Evolutionary conservation across 1,140 invertebrate genomes (phyloP), one percentile per base, ranked within the genome.

Genomic region (Bombus balteatus): DNA sequence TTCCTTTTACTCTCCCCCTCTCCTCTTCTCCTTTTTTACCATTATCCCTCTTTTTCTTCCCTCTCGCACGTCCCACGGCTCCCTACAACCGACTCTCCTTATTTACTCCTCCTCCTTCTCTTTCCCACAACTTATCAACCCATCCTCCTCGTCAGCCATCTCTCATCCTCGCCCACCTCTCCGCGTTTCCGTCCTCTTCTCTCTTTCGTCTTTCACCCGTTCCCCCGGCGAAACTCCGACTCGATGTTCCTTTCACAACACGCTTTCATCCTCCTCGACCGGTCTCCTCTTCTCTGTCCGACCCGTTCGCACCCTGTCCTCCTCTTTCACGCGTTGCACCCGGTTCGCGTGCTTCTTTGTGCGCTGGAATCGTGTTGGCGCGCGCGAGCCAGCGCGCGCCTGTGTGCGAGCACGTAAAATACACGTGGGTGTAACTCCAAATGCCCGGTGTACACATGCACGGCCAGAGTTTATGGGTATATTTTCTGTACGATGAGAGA

Each of bases 341-440:
- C 73, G 71, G 66, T 71, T 85, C 37, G 39, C 80, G 62, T 68
- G 79, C 59, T 73, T 84, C 43, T 65, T 72, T 73, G 79, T 81
- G 53, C 79, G 37, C 37, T 41, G 12, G 47, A 53, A 53, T 18
- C 15, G 18, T 5, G 37, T 0, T 5, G 5, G 0, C 13, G 13
- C 13, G 43, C 15, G 4, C n/a, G n/a, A n/a, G n/a, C n/a, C n/a
- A n/a, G n/a, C 47, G 1, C 47, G 47, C 66, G 32, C 6, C 41
- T 15, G 65, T 18, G 59, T 87, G 65, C n/a, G 39, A 65, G 43
- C 71, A 37, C n/a, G 75, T 68, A 71, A 77, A 65, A 34, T 70
- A 22, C 82, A 89, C 82, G 73, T 78, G 65, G 86, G 74, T 53
- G 77, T 73, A 83, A 77, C 43, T 28, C 73, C 43, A 57, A 28